Evolutionary conservation across 2,797 vertebrate genomes (phyloP), one percentile per base, ranked within the genome.

Genomic region (Pipistrellus pygmaeus): DNA sequence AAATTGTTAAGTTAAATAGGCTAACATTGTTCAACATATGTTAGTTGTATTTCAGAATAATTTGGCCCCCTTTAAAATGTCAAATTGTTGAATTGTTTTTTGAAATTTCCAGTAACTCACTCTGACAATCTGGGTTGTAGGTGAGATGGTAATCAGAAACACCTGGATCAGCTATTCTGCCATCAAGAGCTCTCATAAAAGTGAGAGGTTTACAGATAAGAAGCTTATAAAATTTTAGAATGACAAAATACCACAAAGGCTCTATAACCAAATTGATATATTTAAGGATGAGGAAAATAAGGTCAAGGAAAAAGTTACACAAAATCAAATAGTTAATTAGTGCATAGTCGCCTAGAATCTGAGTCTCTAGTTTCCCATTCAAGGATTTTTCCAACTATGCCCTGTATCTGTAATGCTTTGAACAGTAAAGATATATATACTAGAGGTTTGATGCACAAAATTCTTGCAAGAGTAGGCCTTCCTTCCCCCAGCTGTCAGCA

Each of bases 21-120:
- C 69, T 90, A 97, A 71, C 38, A 93, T 80, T 66, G 25, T 38
- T 96, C 64, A 96, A 91, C 85, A 93, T 95, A 92, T 85, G 85
- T 91, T 94, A 64, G 51, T 78, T 96, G 48, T 96, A 95, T 97
- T 95, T 94, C 82, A 96, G 30, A 94, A 95, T 93, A 53, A 94
- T 73, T 21, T 87, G 41, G 12, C 1, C 84, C 27, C 35, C 68
- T 88, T 96, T 95, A 96, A 95, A 93, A 93, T 94, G 95, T 94
- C 92, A 88, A 66, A 93, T 41, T 92, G 23, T 82, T 27, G 41
- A 94, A 32, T 78, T 44, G n/a, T 32, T 82, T 93, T 92, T 93
- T 78, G 38, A 90, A 90, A 75, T 68, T 93, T 90, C 25, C 20
- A 88, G 51, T 83, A 94, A 93, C 85, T 96, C 84, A 90, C 13